These are phyloP conservation scores for Cyclophora punctaria DNA, from an alignment of 2,888 invertebrate genomes.

Conservation along the genomic window DNA sequence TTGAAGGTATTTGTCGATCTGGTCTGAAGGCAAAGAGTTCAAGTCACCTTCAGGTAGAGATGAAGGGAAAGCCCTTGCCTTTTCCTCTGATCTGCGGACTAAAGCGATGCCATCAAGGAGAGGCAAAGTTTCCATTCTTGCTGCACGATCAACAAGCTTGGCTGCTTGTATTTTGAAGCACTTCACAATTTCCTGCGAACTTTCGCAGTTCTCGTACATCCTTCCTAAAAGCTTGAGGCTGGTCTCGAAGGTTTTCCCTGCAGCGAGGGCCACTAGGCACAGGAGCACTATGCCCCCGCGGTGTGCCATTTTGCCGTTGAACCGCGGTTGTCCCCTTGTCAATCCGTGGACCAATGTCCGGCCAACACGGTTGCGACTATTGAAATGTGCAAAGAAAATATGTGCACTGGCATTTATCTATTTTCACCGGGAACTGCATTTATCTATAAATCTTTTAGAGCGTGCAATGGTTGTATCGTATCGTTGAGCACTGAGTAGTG, in stretches of 20 bases:
- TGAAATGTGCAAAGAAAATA: conserved; percentile 69
- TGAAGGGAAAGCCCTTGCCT: conserved; percentile 64
- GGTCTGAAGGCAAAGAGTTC: conserved; percentile 74
- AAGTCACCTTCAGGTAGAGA: conserved; percentile 74
- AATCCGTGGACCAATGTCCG: conserved; percentile 51
- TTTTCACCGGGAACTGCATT: conserved; percentile 75
- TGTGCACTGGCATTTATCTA: conserved; percentile 73
- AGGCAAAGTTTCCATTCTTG: conserved; percentile 76
- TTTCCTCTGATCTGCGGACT: conserved; percentile 62
- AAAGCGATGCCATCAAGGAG: conserved; percentile 78
- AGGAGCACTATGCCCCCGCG: conserved; percentile 55
- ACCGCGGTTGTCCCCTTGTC: conserved; percentile 39
- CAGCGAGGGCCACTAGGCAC: conserved; percentile 50
- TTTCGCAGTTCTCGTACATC: conserved; percentile 78
- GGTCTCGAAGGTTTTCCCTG: conserved; percentile 56
- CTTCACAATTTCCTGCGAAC: conserved; percentile 78
- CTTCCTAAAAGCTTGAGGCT: conserved; percentile 68
- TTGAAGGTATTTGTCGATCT: conserved; percentile 76
- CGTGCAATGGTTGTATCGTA: conserved; percentile 74
- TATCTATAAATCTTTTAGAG: conserved; percentile 76
- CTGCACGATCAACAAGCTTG: conserved; percentile 78
- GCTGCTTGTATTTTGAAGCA: conserved; percentile 83
- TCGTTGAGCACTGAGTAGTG: conserved; percentile 66
- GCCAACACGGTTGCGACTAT: conserved; percentile 59
- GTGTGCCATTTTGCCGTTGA: conserved; percentile 55